Conservation (phyloP, 2,888 invertebrate genomes). For the Drosophila monieri region DNA sequence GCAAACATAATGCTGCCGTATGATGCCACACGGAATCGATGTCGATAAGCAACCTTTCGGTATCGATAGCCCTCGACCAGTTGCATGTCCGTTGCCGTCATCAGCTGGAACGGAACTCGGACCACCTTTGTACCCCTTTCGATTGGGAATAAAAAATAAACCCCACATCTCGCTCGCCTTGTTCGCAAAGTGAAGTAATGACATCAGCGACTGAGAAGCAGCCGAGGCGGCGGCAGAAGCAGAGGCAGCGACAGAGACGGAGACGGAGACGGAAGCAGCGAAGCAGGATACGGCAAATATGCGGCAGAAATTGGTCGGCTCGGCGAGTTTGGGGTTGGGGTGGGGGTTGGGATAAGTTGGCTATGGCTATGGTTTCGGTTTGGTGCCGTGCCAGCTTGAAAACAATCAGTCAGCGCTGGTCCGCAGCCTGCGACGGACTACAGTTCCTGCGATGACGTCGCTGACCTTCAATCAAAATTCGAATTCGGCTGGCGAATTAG, state of each 20-base stretch:
- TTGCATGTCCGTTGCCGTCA: slow-evolving; percentile 35
- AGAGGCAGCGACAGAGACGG: slow-evolving; percentile 38
- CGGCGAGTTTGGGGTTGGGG: slow-evolving; percentile 24
- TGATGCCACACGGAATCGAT: not conserved
- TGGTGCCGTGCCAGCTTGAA: slow-evolving; percentile 35
- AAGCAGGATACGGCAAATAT: slow-evolving; percentile 44
- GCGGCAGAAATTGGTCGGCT: slow-evolving; percentile 64
- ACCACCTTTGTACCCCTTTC: slow-evolving; percentile 34
- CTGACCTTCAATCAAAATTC: slow-evolving; percentile 69
- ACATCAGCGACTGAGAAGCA: slow-evolving; percentile 64
- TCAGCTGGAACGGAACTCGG: slow-evolving; percentile 20
- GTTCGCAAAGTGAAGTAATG: slow-evolving; percentile 62
- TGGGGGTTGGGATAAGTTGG: slow-evolving; percentile 6
- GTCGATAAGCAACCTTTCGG: slow-evolving; percentile 1
- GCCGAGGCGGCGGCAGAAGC: slow-evolving; percentile 36
- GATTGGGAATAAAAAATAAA: slow-evolving; percentile 31
- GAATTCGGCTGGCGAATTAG: slow-evolving; percentile 68
- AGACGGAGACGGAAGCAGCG: slow-evolving; percentile 51
- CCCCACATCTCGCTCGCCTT: slow-evolving; percentile 32
- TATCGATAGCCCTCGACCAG: slow-evolving; percentile 25
- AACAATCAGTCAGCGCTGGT: slow-evolving; percentile 73
- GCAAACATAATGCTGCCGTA: not conserved
- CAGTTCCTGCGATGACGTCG: slow-evolving; percentile 27
- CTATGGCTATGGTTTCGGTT: slow-evolving; percentile 19
- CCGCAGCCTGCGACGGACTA: slow-evolving; percentile 62